Evolutionary conservation across 2,888 invertebrate genomes (phyloP).

Genomic region (Cosmia pyralina): DNA sequence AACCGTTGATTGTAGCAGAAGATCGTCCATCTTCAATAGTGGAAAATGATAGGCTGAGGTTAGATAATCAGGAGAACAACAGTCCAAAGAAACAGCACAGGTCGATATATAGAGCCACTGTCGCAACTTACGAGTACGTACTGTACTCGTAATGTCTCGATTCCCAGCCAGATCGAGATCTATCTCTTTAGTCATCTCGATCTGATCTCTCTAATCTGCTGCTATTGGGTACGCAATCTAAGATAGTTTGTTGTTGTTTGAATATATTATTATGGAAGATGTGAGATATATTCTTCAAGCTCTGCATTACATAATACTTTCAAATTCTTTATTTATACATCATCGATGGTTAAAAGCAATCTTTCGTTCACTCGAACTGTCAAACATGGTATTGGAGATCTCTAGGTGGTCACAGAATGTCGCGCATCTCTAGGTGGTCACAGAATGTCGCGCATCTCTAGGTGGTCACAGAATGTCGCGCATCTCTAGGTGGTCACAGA

Average conservation of each 20-base stretch:
- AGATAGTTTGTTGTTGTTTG: slow-evolving; percentile 12
- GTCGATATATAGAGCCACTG: slow-evolving; percentile 2
- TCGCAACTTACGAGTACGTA: neutral
- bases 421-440: neutral
- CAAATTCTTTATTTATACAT: neutral
- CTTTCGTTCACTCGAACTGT: neutral
- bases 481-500: neutral
- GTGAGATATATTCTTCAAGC: neutral
- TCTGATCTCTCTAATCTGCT: slow-evolving; percentile 38
- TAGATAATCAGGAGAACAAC: neutral
- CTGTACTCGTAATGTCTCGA: slow-evolving; percentile 21
- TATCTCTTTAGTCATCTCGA: slow-evolving; percentile 30
- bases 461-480: too few relatives aligned
- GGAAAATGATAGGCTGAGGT: neutral
- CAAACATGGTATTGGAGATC: neutral
- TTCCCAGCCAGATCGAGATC: slow-evolving; percentile 14
- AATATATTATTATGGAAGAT: neutral
- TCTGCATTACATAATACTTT: slow-evolving; percentile 4
- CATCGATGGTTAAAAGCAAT: neutral
- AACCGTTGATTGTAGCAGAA: neutral
- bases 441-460: neutral
- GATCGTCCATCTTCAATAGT: neutral
- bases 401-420: neutral
- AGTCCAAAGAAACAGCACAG: neutral
- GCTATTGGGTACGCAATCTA: neutral